A percentile compares a stretch with the other conserved stretches of the same genome.
Evolutionary conservation across 2,888 invertebrate species (phyloP).

Genomic region (Scaptomyza caliginosa): DNA sequence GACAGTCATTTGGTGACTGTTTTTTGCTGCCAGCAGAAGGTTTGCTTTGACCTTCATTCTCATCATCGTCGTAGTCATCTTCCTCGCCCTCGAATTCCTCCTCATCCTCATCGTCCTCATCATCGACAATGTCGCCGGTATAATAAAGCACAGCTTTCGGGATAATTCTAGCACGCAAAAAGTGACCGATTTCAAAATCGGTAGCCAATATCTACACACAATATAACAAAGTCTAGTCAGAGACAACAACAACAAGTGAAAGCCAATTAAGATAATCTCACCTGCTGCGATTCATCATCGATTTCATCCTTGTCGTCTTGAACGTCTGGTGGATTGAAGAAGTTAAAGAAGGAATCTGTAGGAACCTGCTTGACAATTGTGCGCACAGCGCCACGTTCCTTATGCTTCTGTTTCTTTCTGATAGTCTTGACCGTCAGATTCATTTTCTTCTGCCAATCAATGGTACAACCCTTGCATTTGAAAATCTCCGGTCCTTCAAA

Average conservation of each 20-base stretch:
- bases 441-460: conserved; percentile 99
- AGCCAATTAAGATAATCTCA: conserved; percentile 30
- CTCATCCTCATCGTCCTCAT: conserved; percentile 88
- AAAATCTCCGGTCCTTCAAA: conserved; percentile 94
- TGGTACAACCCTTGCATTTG: conserved; percentile 90
- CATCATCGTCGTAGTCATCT: conserved; percentile 86
- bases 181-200: conserved; percentile 99
- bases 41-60: conserved; percentile 86
- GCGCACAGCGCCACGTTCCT: conserved; percentile 95
- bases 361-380: conserved; percentile 98
- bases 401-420: conserved; percentile 99
- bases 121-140: conserved; percentile 94
- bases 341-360: conserved; percentile 99
- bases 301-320: conserved; percentile 92
- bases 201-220: conserved; percentile 88
- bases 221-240: background rate
- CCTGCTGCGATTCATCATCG: conserved; percentile 92
- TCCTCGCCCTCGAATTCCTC: conserved; percentile 87
- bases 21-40: conserved; percentile 74
- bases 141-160: conserved; percentile 98
- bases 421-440: conserved; percentile 98
- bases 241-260: background rate
- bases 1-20: conserved; percentile 87
- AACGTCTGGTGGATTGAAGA: conserved; percentile 96
- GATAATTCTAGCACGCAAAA: conserved; percentile 97